Conservation (phyloP, 2,888 invertebrate species). For the Eucera pruinosa region DNA sequence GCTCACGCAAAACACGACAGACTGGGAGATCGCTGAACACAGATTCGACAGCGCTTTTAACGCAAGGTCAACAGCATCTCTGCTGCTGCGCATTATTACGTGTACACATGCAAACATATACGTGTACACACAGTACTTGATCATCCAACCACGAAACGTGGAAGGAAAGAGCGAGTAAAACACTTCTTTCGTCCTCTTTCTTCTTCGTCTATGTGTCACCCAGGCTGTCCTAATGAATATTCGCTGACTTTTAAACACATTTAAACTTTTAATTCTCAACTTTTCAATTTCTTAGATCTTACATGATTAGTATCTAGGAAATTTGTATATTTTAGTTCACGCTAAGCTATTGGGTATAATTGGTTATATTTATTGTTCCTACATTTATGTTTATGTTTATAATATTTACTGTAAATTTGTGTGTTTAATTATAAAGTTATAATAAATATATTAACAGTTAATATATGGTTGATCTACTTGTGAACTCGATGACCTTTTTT, state of each 20-base stretch:
- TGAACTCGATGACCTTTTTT: too few species aligned
- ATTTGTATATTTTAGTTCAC: too few species aligned
- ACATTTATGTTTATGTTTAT: too few species aligned
- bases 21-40: constrained; percentile 43
- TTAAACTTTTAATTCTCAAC: background rate
- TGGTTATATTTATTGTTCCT: too few species aligned
- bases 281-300: too few species aligned
- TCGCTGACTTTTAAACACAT: background rate
- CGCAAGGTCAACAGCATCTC: constrained; percentile 80
- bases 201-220: background rate
- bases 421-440: background rate
- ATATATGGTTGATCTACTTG: too few species aligned
- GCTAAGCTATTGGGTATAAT: background rate
- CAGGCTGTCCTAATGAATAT: background rate
- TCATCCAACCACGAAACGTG: constrained; percentile 49
- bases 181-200: background rate
- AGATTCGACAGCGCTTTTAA: constrained; percentile 66
- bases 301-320: too few species aligned
- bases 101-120: constrained; percentile 18
- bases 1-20: constrained; percentile 24
- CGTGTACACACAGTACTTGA: constrained; percentile 7
- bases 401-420: background rate
- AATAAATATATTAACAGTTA: too few species aligned
- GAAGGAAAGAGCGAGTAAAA: background rate
- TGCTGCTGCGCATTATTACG: constrained; percentile 75